These are phyloP conservation scores for Shinisaurus crocodilurus DNA, from an alignment of 2,113 vertebrate species.

Conservation along the genomic window DNA sequence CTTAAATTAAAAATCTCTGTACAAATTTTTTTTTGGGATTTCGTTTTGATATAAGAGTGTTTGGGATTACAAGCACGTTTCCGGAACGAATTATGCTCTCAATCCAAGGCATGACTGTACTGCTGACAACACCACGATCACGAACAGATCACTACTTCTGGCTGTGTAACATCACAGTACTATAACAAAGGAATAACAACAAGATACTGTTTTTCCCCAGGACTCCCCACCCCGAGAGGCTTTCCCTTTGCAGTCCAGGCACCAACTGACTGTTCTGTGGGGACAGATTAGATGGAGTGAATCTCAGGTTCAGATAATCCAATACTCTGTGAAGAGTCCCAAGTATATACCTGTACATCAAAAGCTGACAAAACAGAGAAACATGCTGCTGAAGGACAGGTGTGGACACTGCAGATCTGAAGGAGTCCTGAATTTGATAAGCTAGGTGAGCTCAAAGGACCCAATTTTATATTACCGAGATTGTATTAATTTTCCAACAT, in stretches of 20 bases:
- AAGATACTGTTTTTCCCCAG: neutral
- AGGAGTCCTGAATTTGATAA: neutral
- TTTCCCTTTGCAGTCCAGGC: neutral
- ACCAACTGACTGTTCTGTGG: neutral
- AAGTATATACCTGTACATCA: neutral
- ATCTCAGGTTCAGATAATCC: neutral
- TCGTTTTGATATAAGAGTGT: no score
- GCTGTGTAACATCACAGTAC: neutral
- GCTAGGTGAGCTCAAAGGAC: neutral
- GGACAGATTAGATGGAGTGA: neutral
- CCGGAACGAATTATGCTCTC: no score
- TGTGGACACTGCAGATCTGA: neutral
- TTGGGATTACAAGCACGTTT: no score
- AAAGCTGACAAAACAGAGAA: neutral
- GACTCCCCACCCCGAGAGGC: neutral
- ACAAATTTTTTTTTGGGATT: no score
- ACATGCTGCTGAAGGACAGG: neutral
- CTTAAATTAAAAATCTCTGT: no score
- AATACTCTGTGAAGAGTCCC: neutral
- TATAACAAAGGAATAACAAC: slow-evolving; percentile 2
- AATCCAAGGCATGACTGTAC: no score
- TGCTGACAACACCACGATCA: no score
- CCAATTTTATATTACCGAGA: neutral
- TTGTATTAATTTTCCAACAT: neutral
- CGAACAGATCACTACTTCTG: neutral